Percentiles rank a stretch among this genome's conserved stretches.
Evolutionary conservation across 1,140 invertebrate species (phyloP).

Genomic region (Leptopilina boulardi): DNA sequence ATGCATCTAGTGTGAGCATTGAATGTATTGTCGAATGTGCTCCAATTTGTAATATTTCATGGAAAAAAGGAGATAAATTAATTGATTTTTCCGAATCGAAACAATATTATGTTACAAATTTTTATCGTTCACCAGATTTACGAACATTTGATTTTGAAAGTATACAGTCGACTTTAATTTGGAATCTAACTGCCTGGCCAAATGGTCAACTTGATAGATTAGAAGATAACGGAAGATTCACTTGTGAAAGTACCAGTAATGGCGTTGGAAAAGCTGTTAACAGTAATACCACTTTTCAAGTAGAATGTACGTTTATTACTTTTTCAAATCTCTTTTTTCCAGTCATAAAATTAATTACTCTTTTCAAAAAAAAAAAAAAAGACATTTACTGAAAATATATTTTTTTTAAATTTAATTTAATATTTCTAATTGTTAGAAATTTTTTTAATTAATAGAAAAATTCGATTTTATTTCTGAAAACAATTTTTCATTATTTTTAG

Average conservation of each 20-base stretch:
- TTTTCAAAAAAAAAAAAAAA: too few species aligned
- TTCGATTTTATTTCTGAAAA: not conserved
- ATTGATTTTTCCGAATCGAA: constrained; percentile 79
- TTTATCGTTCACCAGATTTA: constrained; percentile 79
- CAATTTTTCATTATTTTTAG: constrained; percentile 75
- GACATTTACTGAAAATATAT: too few species aligned
- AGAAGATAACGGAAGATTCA: constrained; percentile 88
- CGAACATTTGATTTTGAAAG: constrained; percentile 91
- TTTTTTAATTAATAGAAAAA: too few species aligned
- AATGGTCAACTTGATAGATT: constrained; percentile 84
- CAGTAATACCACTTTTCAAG: constrained; percentile 87
- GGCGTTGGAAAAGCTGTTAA: constrained; percentile 85
- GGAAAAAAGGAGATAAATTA: constrained; percentile 85
- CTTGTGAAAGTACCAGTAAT: constrained; percentile 87
- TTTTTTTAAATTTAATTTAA: too few species aligned
- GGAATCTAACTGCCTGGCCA: constrained; percentile 90
- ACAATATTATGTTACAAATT: constrained; percentile 83
- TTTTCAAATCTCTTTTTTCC: not conserved
- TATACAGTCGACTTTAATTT: constrained; percentile 87
- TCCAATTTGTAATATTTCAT: constrained; percentile 88
- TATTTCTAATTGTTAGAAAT: too few species aligned
- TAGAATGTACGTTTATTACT: constrained; percentile 86
- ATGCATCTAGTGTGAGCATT: constrained; percentile 84
- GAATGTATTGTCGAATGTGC: constrained; percentile 93
- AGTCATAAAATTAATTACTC: not conserved